These are phyloP conservation scores for Tenualosa ilisha DNA, from an alignment of 2,797 vertebrate species.

Conservation along the genomic window DNA sequence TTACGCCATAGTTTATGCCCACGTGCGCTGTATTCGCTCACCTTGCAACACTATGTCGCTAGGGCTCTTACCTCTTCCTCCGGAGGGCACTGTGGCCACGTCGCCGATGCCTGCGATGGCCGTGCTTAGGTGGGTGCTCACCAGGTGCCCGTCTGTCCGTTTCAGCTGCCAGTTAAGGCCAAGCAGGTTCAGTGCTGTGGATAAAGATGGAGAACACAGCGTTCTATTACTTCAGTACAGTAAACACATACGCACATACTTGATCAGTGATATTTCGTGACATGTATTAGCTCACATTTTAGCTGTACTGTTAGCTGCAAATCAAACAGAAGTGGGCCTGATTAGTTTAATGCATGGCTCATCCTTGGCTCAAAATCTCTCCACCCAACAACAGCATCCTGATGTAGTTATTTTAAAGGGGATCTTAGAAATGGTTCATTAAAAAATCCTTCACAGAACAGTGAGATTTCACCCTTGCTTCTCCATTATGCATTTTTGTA, in stretches of 20 bases:
- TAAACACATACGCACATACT: conserved; percentile 14
- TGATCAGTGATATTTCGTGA: not conserved
- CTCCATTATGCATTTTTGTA: not conserved
- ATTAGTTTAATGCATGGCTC: not conserved
- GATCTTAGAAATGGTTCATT: not conserved
- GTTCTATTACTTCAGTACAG: conserved; percentile 39
- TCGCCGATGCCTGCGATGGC: conserved; percentile 86
- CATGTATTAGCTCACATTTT: not conserved
- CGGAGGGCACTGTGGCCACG: conserved; percentile 90
- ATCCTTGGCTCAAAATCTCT: not conserved
- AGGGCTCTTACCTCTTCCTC: conserved; percentile 88
- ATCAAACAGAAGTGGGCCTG: too few species aligned
- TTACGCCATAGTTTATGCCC: not conserved
- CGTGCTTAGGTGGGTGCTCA: conserved; percentile 89
- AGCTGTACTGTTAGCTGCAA: not conserved
- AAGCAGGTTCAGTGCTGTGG: conserved; percentile 87
- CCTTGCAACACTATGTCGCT: not conserved
- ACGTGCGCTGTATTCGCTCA: not conserved
- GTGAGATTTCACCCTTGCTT: not conserved
- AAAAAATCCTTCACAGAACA: not conserved
- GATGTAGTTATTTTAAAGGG: too few species aligned
- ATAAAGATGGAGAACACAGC: conserved; percentile 54
- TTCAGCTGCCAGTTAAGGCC: conserved; percentile 96
- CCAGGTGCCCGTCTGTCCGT: conserved; percentile 89
- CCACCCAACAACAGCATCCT: not conserved